These are phyloP conservation scores for Macheiramphus alcinus DNA, from an alignment of 2,113 vertebrate genomes.

Conservation along the genomic window DNA sequence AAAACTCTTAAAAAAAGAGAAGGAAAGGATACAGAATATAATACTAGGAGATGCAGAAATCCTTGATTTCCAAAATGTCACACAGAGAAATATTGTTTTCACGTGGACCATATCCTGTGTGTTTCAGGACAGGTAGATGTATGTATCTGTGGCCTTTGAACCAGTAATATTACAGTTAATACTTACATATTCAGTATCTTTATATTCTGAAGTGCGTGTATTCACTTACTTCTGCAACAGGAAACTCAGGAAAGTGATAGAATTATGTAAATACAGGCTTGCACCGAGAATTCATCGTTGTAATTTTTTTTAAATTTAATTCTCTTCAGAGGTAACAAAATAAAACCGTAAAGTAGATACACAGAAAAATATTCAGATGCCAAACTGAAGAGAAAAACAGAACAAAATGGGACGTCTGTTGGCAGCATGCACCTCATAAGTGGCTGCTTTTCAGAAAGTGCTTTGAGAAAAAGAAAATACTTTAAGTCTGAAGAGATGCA, in stretches of 20 bases:
- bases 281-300: not conserved
- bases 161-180: not conserved
- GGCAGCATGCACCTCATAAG: not conserved
- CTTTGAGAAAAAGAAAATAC: slow-evolving; percentile 1
- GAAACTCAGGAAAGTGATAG: not conserved
- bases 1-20: not conserved
- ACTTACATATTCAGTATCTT: not conserved
- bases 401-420: not conserved
- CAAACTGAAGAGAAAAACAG: not conserved
- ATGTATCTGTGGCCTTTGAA: not conserved
- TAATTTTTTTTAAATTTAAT: not conserved
- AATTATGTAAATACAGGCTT: not conserved
- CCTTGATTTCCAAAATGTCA: not conserved
- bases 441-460: not conserved
- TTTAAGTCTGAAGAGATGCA: not conserved
- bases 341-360: not conserved
- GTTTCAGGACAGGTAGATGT: not conserved
- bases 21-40: not conserved
- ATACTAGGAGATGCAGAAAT: not conserved
- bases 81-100: not conserved
- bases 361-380: not conserved
- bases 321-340: not conserved
- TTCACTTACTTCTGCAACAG: not conserved
- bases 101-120: fast-evolving
- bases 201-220: not conserved